Evolutionary conservation across 1,140 invertebrate genomes (phyloP).

Genomic region (Neotoxoptera formosana): DNA sequence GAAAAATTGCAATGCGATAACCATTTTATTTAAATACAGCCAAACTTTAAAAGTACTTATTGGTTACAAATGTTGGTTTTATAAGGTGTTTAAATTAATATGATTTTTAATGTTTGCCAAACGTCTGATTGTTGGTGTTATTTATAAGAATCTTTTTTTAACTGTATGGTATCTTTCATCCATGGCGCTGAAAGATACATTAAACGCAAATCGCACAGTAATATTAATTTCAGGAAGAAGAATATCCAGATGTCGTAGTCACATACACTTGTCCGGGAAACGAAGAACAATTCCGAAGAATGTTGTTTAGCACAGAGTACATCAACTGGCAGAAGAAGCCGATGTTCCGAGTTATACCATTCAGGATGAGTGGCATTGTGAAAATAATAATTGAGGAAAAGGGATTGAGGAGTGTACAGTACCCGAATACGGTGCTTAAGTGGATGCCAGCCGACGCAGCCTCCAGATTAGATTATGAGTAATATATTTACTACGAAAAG

Average conservation of each 20-base stretch:
- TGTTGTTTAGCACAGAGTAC: conserved; percentile 40
- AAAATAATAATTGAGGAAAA: conserved; percentile 35
- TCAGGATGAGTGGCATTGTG: conserved; percentile 31
- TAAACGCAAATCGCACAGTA: conserved; percentile 38
- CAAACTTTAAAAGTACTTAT: not conserved
- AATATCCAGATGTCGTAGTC: conserved; percentile 42
- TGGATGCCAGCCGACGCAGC: conserved; percentile 55
- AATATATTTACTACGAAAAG: not conserved
- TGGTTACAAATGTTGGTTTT: not conserved
- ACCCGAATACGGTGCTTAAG: conserved; percentile 47
- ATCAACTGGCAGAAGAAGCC: conserved; percentile 58
- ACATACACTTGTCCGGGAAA: conserved; percentile 57
- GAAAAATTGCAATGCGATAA: not conserved
- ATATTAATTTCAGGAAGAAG: conserved; percentile 49
- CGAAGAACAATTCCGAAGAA: conserved; percentile 52
- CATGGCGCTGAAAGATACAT: not conserved
- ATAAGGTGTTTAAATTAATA: not conserved
- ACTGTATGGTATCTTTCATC: conserved; percentile 26
- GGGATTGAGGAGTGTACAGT: conserved; percentile 53
- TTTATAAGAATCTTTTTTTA: conserved; percentile 19
- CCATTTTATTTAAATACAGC: not conserved
- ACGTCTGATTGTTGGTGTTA: not conserved
- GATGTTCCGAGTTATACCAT: conserved; percentile 59
- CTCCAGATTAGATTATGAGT: conserved; percentile 42
- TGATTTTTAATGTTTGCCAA: not conserved